These are phyloP conservation scores for Pseudonaja textilis DNA, from an alignment of 2,113 vertebrate species.

Conservation along the genomic window DNA sequence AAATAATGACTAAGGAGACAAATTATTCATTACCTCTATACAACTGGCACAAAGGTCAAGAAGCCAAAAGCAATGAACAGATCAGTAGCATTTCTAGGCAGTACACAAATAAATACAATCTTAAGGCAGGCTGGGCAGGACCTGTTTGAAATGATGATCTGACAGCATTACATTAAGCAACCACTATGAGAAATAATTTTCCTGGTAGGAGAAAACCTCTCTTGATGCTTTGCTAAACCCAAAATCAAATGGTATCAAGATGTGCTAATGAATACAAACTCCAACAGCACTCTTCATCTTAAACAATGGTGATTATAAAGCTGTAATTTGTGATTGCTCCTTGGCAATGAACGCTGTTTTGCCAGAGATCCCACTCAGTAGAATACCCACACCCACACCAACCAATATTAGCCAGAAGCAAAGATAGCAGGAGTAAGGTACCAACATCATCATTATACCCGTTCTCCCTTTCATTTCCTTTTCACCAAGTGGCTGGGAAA, in stretches of 20 bases:
- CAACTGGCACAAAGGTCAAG: neutral
- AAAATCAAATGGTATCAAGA: neutral
- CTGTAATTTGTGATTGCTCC: neutral
- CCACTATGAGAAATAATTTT: neutral
- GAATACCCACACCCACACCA: neutral
- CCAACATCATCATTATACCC: conserved; percentile 13
- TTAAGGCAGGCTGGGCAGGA: neutral
- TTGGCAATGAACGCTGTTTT: neutral
- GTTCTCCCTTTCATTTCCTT: conserved; percentile 9
- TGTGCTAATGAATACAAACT: neutral
- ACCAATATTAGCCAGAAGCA: fast-evolving
- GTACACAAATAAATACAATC: neutral
- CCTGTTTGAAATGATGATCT: neutral
- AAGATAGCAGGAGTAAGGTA: neutral
- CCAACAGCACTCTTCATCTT: neutral
- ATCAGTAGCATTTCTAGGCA: neutral
- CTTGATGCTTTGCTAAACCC: neutral
- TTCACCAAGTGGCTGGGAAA: conserved; percentile 25
- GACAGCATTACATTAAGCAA: neutral
- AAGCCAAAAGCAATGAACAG: neutral
- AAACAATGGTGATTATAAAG: neutral
- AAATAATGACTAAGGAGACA: neutral
- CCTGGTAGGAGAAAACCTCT: neutral
- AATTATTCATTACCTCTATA: neutral
- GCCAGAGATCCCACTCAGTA: neutral